Evolutionary conservation across 1,140 invertebrate species (phyloP).

Genomic region (Heliconius congener): DNA sequence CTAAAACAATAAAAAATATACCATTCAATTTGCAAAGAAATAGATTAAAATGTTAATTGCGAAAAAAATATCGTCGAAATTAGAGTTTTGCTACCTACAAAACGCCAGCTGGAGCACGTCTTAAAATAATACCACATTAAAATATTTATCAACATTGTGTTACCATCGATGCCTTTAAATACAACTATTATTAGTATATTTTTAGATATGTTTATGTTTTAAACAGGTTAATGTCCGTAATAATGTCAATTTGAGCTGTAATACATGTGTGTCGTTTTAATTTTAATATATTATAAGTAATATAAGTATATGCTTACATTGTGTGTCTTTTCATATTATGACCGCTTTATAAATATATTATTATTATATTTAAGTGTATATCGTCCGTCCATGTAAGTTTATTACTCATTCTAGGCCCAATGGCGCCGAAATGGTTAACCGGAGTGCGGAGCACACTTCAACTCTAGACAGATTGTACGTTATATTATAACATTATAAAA

Average conservation of each 20-base stretch:
- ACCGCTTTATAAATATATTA: slow-evolving; percentile 11
- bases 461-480: slow-evolving; percentile 80
- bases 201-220: background rate
- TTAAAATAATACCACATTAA: too few relatives aligned
- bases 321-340: slow-evolving; percentile 4
- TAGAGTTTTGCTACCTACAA: too few relatives aligned
- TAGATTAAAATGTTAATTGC: too few relatives aligned
- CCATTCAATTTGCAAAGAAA: too few relatives aligned
- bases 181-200: background rate
- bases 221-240: background rate
- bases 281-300: too few relatives aligned
- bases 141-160: too few relatives aligned
- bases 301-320: background rate
- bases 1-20: too few relatives aligned
- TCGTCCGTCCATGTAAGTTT: slow-evolving; percentile 16
- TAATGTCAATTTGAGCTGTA: background rate
- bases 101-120: too few relatives aligned
- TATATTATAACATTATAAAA: slow-evolving; percentile 53
- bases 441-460: slow-evolving; percentile 76
- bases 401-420: slow-evolving; percentile 74
- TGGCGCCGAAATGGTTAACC: slow-evolving; percentile 78
- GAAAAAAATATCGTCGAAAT: too few relatives aligned
- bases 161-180: too few relatives aligned
- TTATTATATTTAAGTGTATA: slow-evolving; percentile 9
- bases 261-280: background rate